Percentiles rank a stretch among this genome's conserved stretches.
Conservation (phyloP, 2,113 vertebrate species). For the Ptilonorhynchus violaceus region DNA sequence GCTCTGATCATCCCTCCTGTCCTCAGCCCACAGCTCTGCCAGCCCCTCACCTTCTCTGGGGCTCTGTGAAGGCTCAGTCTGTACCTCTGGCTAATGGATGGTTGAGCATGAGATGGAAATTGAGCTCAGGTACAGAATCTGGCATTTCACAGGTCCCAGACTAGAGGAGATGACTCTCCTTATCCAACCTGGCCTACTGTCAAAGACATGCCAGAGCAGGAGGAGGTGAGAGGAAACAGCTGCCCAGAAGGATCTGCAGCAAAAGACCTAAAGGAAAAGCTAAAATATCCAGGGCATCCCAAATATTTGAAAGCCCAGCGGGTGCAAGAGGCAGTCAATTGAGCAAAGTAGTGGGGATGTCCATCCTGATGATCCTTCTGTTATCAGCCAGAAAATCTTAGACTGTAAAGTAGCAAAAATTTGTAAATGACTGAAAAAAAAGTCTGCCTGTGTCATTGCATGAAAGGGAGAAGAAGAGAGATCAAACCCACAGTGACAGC, state of each 20-base stretch:
- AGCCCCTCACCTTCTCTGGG: background rate
- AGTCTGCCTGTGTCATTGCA: background rate
- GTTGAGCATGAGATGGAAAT: background rate
- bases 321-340: background rate
- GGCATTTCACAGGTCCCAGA: background rate
- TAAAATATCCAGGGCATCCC: background rate
- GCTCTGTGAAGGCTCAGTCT: background rate
- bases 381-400: background rate
- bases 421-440: background rate
- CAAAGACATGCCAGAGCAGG: background rate
- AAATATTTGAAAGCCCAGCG: background rate
- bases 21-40: background rate
- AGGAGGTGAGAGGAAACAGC: background rate
- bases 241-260: background rate
- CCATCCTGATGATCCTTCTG: background rate
- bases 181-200: background rate
- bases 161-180: background rate
- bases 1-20: background rate
- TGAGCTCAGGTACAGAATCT: background rate
- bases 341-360: background rate
- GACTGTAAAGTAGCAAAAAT: background rate
- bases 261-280: background rate
- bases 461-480: background rate
- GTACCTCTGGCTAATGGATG: background rate
- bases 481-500: rapidly evolving